A percentile compares a stretch with the other conserved stretches of the same genome.
These are phyloP conservation scores for Hololepta plana DNA, from an alignment of 2,888 invertebrate genomes.

Conservation along the genomic window DNA sequence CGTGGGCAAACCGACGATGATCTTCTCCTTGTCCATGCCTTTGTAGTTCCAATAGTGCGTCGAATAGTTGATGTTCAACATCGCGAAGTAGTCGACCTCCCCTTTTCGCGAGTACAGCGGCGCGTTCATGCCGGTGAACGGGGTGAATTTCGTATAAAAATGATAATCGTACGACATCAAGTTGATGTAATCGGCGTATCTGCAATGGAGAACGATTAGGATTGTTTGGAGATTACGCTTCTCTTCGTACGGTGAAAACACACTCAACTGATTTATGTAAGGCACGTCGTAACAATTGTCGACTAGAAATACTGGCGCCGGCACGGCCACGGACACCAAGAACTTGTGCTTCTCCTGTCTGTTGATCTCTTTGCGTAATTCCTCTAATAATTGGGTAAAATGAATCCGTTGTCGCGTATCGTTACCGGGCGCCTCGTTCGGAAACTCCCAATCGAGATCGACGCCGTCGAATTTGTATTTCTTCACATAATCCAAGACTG, in stretches of 20 bases:
- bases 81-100: constrained; percentile 45
- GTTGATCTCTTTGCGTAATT: constrained; percentile 48
- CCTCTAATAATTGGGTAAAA: constrained; percentile 54
- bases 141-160: constrained; percentile 53
- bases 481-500: constrained; percentile 31
- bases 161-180: constrained; percentile 90
- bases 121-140: constrained; percentile 71
- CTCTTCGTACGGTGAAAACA: too few relatives aligned
- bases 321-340: constrained; percentile 59
- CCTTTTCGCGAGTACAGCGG: constrained; percentile 46
- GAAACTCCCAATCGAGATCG: constrained; percentile 81
- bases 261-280: constrained; percentile 52
- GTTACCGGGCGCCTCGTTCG: constrained; percentile 33
- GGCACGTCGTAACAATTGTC: constrained; percentile 61
- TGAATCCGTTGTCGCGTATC: constrained; percentile 44
- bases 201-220: constrained; percentile 20
- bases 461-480: constrained; percentile 45
- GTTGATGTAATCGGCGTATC: constrained; percentile 66
- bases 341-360: constrained; percentile 36
- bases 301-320: constrained; percentile 58
- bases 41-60: constrained; percentile 55
- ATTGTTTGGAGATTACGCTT: too few relatives aligned
- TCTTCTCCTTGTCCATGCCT: constrained; percentile 60
- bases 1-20: constrained; percentile 72
- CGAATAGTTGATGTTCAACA: constrained; percentile 68